Base-by-base conservation (phyloP, 1,140 invertebrate genomes). In the Alviniconcha marisindica region DNA sequence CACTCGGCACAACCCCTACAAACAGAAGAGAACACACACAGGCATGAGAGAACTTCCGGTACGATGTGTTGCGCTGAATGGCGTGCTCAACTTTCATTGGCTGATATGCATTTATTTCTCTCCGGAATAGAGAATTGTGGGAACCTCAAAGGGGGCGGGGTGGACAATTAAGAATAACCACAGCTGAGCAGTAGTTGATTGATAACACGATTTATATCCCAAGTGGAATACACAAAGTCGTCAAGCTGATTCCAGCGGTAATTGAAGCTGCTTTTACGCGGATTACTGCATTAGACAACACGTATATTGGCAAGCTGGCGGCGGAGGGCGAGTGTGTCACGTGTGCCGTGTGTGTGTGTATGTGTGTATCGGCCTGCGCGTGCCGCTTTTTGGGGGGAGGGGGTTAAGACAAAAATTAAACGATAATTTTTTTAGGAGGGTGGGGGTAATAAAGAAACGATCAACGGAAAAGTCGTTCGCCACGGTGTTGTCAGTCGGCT, bases 31-130 rank as follows among this genome's bases (percentile, higher is more conserved):
- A 21, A 21, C 7, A 21, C 28, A 33, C 31, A 66, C 63, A 66
- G 36, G 40, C 31, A 1, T 71, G 12, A 71, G 10, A 21, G 36
- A 7, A 71, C 69, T 71, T 71, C 69, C 69, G 69, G 33, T 71
- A 71, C 38, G 36, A 40, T 36, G 69, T 71, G 36, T 38, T 38
- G 69, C 33, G 21, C 12, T 71, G 10, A 40, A 40, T 33, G 36
- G 36, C 36, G 69, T 71, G 69, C 69, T 14, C 3, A 2, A 21
- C 24, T 71, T 71, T 40, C 69, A 71, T 71, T 71, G 69, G 69
- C 36, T 71, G 24, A 69, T 33, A 69, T 33, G 36, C 15, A 40
- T 2, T 18, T 7, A 14, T 40, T 12, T 40, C 4, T 38, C 33
- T 31, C 31, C 69, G 10, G n/a, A 5, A 4, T 2, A 33, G 4